Conservation (phyloP, 2,113 vertebrate genomes). For the Apteryx mantelli region DNA sequence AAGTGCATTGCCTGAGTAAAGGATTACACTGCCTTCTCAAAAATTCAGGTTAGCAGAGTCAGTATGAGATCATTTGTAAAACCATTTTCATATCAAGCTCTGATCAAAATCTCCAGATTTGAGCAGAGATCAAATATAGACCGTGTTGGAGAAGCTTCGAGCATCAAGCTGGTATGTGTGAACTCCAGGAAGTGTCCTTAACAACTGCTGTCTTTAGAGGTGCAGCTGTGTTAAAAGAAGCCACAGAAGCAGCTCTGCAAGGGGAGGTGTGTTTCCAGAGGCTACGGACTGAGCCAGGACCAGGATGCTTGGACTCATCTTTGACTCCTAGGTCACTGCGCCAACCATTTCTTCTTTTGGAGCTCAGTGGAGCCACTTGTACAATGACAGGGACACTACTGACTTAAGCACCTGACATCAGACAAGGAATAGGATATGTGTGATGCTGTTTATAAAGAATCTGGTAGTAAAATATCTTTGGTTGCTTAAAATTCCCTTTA, state of each 20-base stretch:
- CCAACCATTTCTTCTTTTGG: neutral
- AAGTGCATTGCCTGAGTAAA: neutral
- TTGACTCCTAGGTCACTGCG: neutral
- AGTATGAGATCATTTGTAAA: neutral
- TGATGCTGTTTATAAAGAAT: neutral
- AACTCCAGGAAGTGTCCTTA: neutral
- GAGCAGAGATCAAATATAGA: neutral
- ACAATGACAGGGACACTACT: neutral
- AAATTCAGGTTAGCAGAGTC: neutral
- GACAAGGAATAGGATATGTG: neutral
- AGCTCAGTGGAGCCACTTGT: neutral
- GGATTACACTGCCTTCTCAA: neutral
- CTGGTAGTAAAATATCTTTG: neutral
- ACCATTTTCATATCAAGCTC: neutral
- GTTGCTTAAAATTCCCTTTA: neutral
- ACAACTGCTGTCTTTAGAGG: neutral
- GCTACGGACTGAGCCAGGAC: neutral
- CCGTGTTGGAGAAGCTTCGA: neutral
- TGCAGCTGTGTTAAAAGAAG: neutral
- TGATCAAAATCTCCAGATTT: neutral
- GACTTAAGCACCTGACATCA: neutral
- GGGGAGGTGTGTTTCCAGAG: neutral
- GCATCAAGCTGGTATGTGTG: neutral
- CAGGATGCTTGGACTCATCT: neutral
- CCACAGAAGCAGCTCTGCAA: neutral